A percentile compares a stretch with the other conserved stretches of the same genome.
Conservation (phyloP, 2,888 invertebrate species). For the Xestoiulus laeticollis region DNA sequence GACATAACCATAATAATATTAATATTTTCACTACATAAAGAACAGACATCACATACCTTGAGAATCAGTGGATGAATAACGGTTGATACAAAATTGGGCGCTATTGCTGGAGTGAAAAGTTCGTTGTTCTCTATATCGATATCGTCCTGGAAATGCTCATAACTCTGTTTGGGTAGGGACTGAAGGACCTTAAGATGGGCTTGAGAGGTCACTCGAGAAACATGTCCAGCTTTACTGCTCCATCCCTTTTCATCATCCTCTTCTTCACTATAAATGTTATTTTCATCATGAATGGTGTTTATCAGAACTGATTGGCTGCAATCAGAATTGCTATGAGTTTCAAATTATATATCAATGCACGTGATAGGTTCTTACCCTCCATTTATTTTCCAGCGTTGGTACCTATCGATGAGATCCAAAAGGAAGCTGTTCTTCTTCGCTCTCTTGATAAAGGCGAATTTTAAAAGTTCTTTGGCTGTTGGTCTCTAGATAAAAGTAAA, state of each 20-base stretch:
- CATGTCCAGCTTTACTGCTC: background rate
- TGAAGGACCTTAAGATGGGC: background rate
- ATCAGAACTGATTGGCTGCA: no score
- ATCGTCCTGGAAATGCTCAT: background rate
- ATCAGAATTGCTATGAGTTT: no score
- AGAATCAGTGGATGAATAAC: background rate
- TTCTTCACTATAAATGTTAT: background rate
- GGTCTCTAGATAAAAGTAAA: slow-evolving; percentile 78
- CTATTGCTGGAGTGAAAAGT: background rate
- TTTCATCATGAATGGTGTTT: no score
- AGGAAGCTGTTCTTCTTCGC: slow-evolving; percentile 98
- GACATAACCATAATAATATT: no score
- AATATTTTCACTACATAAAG: background rate
- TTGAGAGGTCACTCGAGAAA: background rate
- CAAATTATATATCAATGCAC: no score
- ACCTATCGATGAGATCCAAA: slow-evolving; percentile 82
- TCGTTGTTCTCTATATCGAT: background rate
- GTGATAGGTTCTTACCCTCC: background rate
- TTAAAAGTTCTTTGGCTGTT: slow-evolving; percentile 95
- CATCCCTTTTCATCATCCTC: background rate
- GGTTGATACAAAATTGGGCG: background rate
- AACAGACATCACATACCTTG: background rate
- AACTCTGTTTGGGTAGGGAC: background rate
- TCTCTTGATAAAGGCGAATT: slow-evolving; percentile 95
- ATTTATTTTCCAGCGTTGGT: background rate